Evolutionary conservation across 1,140 invertebrate genomes (phyloP), one percentile per base, ranked within the genome.

Genomic region (Diabrotica virgifera): DNA sequence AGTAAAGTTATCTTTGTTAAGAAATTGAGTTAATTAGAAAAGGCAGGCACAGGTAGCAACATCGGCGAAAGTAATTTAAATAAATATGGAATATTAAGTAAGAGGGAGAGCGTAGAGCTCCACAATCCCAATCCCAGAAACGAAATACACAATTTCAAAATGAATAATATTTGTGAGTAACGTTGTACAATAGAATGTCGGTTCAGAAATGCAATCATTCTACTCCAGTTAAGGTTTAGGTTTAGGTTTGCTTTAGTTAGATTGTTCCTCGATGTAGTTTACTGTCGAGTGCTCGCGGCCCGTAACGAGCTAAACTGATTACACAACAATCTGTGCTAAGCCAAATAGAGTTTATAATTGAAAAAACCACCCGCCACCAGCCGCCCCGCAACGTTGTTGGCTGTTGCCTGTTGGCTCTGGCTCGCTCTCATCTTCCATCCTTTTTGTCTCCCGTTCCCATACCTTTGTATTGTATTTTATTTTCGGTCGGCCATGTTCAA

Each of bases 291-390:
- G 77, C 76, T 69, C 72, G 69, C 77, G 70, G 70, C 70, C 71
- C 71, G 75, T 77, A 77, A 77, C 75, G 69, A 77, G 74, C 72
- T 78, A 78, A 78, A 77, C 77, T 78, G 77, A 78, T 78, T 78
- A 78, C 76, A 77, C 73, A 78, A 78, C 77, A 78, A 78, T 78
- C 77, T 77, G 76, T 78, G 76, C 77, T 78, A 78, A 78, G 77
- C 77, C 75, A 78, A 78, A 78, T 78, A 78, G 77, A 78, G 77
- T 78, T 78, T 78, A 78, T 78, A 78, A 78, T 78, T 78, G 77
- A 78, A 78, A 78, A 78, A 78, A 78, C 74, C 77, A 70, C 68
- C 77, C 67, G 70, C 64, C 66, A 63, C 74, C 62, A 63, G 59
- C 73, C 72, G 68, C 68, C 71, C 68, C 66, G 65, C 64, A 46